Percentiles rank a stretch among this genome's conserved stretches.
Evolutionary conservation across 2,797 vertebrate genomes (phyloP).

Genomic region (Malurus leucopterus): DNA sequence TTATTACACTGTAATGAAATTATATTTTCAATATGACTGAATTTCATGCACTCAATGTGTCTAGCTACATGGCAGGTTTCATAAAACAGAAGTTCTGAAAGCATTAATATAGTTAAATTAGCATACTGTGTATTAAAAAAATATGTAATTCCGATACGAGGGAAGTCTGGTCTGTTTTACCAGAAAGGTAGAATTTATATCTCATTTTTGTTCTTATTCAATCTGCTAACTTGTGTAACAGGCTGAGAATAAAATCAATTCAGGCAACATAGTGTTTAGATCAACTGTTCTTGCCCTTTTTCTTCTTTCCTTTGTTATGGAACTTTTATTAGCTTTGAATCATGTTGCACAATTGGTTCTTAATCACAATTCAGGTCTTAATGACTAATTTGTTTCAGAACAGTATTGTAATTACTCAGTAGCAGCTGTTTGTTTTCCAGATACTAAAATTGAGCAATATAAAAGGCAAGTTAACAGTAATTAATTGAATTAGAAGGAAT

Average conservation of each 20-base stretch:
- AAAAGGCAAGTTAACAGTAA: neutral
- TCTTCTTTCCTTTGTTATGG: neutral
- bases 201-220: neutral
- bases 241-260: neutral
- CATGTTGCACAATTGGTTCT: neutral
- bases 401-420: constrained; percentile 18
- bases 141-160: neutral
- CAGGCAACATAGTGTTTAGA: neutral
- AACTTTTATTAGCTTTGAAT: constrained; percentile 28
- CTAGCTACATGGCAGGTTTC: neutral
- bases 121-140: neutral
- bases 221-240: neutral
- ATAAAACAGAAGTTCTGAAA: neutral
- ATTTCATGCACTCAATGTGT: neutral
- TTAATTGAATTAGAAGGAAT: neutral
- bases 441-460: neutral
- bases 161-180: neutral
- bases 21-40: neutral
- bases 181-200: neutral
- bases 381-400: constrained; percentile 56
- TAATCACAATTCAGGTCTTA: constrained; percentile 20
- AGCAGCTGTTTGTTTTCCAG: constrained; percentile 28
- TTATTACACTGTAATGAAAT: neutral
- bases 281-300: neutral
- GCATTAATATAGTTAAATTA: neutral